These are phyloP conservation scores for Ooceraea biroi DNA, from an alignment of 1,140 invertebrate species.

Conservation along the genomic window DNA sequence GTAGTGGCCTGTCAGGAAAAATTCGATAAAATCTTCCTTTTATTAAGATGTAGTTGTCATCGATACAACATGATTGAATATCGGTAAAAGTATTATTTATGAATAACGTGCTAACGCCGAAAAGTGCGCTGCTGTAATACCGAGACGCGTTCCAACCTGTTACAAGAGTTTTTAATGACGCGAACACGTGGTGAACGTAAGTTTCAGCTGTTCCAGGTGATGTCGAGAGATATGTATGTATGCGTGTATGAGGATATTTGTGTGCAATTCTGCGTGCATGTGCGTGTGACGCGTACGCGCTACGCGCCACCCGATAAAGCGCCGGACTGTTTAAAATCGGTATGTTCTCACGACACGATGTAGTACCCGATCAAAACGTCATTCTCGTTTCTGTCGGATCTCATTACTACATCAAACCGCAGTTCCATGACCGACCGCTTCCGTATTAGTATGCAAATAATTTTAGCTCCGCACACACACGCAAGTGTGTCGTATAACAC, in stretches of 20 bases:
- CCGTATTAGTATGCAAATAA: no score
- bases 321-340: slow-evolving; percentile 34
- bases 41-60: neutral
- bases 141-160: slow-evolving; percentile 50
- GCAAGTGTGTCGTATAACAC: no score
- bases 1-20: no score
- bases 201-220: slow-evolving; percentile 72
- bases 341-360: neutral
- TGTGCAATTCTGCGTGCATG: no score
- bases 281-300: no score
- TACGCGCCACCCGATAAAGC: slow-evolving; percentile 36
- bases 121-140: slow-evolving; percentile 16
- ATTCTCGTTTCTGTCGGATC: neutral
- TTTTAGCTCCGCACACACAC: no score
- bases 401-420: no score
- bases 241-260: no score
- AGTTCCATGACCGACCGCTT: no score
- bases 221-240: slow-evolving; percentile 15
- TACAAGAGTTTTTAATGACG: slow-evolving; percentile 52
- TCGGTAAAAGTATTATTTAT: neutral
- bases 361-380: neutral
- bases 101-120: neutral
- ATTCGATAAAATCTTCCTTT: neutral
- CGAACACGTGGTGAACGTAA: slow-evolving; percentile 61
- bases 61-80: neutral